These are phyloP conservation scores for Pantherophis vulpinus DNA, from an alignment of 2,797 vertebrate species.

Conservation along the genomic window DNA sequence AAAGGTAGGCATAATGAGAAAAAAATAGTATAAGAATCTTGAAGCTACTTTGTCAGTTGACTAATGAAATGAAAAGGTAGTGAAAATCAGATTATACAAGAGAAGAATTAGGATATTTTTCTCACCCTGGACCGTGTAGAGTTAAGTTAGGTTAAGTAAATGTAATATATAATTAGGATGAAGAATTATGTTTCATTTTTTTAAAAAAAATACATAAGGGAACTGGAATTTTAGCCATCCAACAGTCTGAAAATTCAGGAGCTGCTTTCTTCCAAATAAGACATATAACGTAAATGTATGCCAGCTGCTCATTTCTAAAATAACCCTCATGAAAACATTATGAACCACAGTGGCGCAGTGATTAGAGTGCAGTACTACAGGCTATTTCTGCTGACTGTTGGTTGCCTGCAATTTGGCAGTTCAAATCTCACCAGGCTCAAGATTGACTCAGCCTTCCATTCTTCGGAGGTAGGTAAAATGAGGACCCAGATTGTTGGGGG, in stretches of 20 bases:
- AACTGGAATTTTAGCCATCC: background rate
- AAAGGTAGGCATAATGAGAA: background rate
- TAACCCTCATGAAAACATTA: background rate
- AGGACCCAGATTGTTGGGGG: too few relatives aligned
- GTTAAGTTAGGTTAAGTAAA: background rate
- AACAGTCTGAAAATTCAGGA: background rate
- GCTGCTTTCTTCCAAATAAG: background rate
- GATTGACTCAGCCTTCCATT: too few relatives aligned
- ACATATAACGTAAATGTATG: background rate
- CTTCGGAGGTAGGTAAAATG: too few relatives aligned
- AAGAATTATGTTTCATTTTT: background rate
- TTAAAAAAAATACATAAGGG: background rate
- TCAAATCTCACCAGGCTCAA: too few relatives aligned
- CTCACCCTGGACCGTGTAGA: background rate
- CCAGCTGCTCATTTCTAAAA: background rate
- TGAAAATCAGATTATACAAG: background rate
- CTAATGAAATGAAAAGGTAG: background rate
- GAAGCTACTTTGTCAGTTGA: background rate
- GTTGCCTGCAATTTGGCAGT: too few relatives aligned
- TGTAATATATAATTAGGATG: too few relatives aligned
- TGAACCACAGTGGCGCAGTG: too few relatives aligned
- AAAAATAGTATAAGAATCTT: background rate
- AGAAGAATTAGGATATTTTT: background rate
- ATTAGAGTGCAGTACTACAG: too few relatives aligned
- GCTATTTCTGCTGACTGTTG: too few relatives aligned